A percentile compares a stretch with the other conserved stretches of the same genome.
These are phyloP conservation scores for Sycobia sp. DNA, from an alignment of 1,140 invertebrate genomes.

Conservation along the genomic window DNA sequence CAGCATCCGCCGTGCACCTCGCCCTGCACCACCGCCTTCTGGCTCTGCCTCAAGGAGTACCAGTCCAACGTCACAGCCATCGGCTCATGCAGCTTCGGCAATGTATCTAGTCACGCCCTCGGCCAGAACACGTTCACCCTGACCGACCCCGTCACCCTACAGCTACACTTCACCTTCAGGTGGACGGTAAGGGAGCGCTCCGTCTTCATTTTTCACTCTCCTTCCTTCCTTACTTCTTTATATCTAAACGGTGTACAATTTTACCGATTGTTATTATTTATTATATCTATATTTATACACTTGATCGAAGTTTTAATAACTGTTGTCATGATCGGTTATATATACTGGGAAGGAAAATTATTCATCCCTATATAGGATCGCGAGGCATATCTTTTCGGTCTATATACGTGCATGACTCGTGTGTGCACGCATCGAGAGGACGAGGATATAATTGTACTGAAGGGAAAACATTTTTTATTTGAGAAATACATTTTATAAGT, in stretches of 20 bases:
- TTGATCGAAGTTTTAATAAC: too few relatives aligned
- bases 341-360: too few relatives aligned
- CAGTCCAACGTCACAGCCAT: slow-evolving; percentile 81
- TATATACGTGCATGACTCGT: too few relatives aligned
- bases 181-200: slow-evolving; percentile 79
- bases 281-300: too few relatives aligned
- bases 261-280: background rate
- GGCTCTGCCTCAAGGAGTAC: slow-evolving; percentile 90
- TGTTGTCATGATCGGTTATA: too few relatives aligned
- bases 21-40: slow-evolving; percentile 82
- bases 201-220: background rate
- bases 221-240: too few relatives aligned
- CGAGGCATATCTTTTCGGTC: too few relatives aligned
- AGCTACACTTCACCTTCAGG: slow-evolving; percentile 84
- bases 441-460: too few relatives aligned
- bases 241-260: background rate
- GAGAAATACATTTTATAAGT: too few relatives aligned
- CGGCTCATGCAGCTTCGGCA: slow-evolving; percentile 88
- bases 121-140: slow-evolving; percentile 88
- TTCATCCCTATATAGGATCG: too few relatives aligned
- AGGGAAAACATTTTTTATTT: too few relatives aligned
- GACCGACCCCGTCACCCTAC: slow-evolving; percentile 78
- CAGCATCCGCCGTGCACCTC: slow-evolving; percentile 59
- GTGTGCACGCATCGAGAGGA: too few relatives aligned
- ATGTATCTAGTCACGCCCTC: slow-evolving; percentile 80